Percentiles rank a stretch among this genome's conserved stretches.
Conservation (phyloP, 2,113 vertebrate genomes). For the Morphnarchus princeps region DNA sequence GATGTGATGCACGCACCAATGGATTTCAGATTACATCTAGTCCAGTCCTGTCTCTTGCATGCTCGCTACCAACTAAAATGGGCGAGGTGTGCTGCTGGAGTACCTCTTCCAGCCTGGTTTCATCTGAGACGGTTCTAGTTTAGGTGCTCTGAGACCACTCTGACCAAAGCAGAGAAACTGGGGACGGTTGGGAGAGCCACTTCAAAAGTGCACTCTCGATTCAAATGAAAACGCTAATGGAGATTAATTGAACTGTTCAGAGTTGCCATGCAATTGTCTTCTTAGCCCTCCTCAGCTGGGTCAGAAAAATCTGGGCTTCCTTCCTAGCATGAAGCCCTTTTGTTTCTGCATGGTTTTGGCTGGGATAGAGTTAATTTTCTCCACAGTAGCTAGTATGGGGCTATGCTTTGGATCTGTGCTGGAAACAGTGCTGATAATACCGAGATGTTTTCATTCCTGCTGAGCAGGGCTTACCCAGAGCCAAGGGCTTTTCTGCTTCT, state of each 20-base stretch:
- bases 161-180: neutral
- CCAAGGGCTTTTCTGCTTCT: too few relatives aligned
- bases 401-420: too few relatives aligned
- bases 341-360: neutral
- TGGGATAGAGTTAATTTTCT: too few relatives aligned
- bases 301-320: neutral
- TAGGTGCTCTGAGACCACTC: neutral
- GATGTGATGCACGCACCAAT: neutral
- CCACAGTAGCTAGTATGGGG: too few relatives aligned
- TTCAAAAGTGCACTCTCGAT: neutral
- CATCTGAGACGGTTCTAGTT: neutral
- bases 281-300: neutral
- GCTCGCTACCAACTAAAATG: neutral
- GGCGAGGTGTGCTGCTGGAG: neutral
- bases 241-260: neutral
- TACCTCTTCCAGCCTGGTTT: neutral
- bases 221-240: neutral
- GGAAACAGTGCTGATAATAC: too few relatives aligned
- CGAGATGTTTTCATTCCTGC: fast-evolving
- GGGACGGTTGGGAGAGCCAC: neutral
- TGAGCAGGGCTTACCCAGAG: too few relatives aligned
- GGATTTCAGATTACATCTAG: neutral
- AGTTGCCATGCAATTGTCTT: neutral
- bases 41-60: neutral
- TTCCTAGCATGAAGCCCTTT: neutral